Conservation (phyloP, 2,797 vertebrate genomes). For the Notolepis coatsorum region DNA sequence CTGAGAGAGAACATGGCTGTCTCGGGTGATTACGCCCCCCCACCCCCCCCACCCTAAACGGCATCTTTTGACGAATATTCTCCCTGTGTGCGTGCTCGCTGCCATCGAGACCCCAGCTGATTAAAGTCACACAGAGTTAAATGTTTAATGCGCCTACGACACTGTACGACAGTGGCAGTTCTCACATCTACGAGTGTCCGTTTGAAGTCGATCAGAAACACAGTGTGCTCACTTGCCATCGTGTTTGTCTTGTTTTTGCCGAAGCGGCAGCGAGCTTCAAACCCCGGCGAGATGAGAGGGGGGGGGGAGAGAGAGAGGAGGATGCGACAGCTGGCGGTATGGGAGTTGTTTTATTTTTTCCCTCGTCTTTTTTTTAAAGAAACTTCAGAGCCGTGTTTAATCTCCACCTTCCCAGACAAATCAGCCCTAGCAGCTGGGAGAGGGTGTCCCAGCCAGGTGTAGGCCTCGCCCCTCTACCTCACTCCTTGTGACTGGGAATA, state of each 20-base stretch:
- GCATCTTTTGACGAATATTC: conserved; percentile 63
- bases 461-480: too few relatives aligned
- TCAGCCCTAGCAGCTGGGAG: conserved; percentile 62
- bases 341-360: conserved; percentile 62
- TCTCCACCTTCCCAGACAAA: conserved; percentile 64
- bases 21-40: conserved; percentile 59
- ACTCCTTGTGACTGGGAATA: too few relatives aligned
- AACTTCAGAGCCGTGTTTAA: conserved; percentile 71
- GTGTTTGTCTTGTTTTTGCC: conserved; percentile 62
- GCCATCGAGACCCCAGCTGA: conserved; percentile 56
- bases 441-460: conserved; percentile 55
- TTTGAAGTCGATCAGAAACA: conserved; percentile 45
- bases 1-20: conserved; percentile 58
- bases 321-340: conserved; percentile 64
- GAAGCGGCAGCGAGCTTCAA: conserved; percentile 40
- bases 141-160: conserved; percentile 65
- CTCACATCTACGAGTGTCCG: conserved; percentile 41
- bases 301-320: conserved; percentile 7
- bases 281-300: conserved; percentile 50
- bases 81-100: conserved; percentile 23
- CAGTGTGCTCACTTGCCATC: conserved; percentile 25
- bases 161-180: conserved; percentile 64
- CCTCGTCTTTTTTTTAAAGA: too few relatives aligned
- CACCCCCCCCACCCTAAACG: conserved; percentile 47
- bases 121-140: conserved; percentile 52